A percentile compares a stretch with the other conserved stretches of the same genome.
phyloP scores from a whole-genome alignment of 1,140 invertebrate species.

The Andrena cerasifolii region DNA sequence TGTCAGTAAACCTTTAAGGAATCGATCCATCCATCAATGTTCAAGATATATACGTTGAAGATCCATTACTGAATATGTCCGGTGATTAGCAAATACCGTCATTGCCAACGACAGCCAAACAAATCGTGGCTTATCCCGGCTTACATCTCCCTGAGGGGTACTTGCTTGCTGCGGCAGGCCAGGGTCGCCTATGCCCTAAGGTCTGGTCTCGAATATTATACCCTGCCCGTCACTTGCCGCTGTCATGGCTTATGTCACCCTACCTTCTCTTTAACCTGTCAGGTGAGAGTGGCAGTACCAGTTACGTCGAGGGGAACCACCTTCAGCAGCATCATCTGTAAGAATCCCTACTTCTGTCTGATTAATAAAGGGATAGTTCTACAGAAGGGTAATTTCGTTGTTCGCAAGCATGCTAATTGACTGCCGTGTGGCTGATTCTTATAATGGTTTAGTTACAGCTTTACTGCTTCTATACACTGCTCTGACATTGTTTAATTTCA shows the following conservation, averaged over 20 bases:
- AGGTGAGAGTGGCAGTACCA: constrained; percentile 47
- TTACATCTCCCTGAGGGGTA: constrained; percentile 72
- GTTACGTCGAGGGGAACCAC: constrained; percentile 25
- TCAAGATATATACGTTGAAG: constrained; percentile 56
- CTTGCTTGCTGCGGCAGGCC: constrained; percentile 58
- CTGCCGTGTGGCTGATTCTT: no score
- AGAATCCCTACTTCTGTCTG: constrained; percentile 38
- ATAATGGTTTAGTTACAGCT: no score
- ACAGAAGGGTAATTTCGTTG: no score
- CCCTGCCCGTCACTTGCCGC: constrained; percentile 64
- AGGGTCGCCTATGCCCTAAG: constrained; percentile 41
- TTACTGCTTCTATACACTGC: no score
- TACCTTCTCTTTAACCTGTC: constrained; percentile 59
- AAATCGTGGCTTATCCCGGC: constrained; percentile 76
- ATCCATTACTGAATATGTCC: constrained; percentile 76
- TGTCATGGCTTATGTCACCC: constrained; percentile 63
- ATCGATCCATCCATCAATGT: constrained; percentile 64
- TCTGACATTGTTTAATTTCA: no score
- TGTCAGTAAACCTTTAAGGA: constrained; percentile 46
- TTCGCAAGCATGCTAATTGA: no score
- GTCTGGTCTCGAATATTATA: constrained; percentile 69
- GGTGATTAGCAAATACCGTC: constrained; percentile 72
- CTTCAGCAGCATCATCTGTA: constrained; percentile 34
- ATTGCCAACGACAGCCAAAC: constrained; percentile 77
- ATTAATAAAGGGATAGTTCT: neutral